Conservation (phyloP, 2,888 invertebrate species). For the Acronicta psi region DNA sequence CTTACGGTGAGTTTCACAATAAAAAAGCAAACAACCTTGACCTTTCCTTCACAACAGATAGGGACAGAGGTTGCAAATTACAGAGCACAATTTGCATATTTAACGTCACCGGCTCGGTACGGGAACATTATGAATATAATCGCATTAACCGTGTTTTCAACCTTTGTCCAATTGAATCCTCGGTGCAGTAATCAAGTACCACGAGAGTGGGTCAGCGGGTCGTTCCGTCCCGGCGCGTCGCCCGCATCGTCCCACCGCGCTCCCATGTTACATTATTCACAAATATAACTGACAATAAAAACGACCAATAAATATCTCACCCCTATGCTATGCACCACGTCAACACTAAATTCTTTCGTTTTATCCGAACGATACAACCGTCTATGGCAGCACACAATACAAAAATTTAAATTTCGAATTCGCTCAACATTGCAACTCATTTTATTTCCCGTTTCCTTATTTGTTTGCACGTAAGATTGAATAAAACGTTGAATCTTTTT, state of each 20-base stretch:
- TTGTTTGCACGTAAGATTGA: slow-evolving; percentile 32
- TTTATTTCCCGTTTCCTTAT: slow-evolving; percentile 53
- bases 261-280: slow-evolving; percentile 78
- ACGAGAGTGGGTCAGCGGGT: slow-evolving; percentile 82
- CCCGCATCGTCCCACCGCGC: slow-evolving; percentile 60
- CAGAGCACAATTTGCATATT: slow-evolving; percentile 61
- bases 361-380: slow-evolving; percentile 25
- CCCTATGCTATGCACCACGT: slow-evolving; percentile 67
- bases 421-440: slow-evolving; percentile 42
- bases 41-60: slow-evolving; percentile 50
- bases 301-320: slow-evolving; percentile 73
- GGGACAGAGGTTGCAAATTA: slow-evolving; percentile 55
- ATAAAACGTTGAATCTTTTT: slow-evolving; percentile 18
- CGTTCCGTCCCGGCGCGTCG: slow-evolving; percentile 69
- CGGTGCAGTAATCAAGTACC: slow-evolving; percentile 79
- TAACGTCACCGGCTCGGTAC: slow-evolving; percentile 53
- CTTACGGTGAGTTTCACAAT: slow-evolving; percentile 75
- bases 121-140: slow-evolving; percentile 71
- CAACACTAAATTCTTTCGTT: slow-evolving; percentile 49
- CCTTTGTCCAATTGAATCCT: slow-evolving; percentile 82
- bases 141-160: slow-evolving; percentile 79
- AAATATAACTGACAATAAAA: slow-evolving; percentile 68
- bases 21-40: slow-evolving; percentile 55
- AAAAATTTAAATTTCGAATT: slow-evolving; percentile 53
- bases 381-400: slow-evolving; percentile 48